Percentiles rank a stretch among this genome's conserved stretches.
These are phyloP conservation scores for Sepioteuthis lessoniana DNA, from an alignment of 2,888 invertebrate genomes.

Conservation along the genomic window DNA sequence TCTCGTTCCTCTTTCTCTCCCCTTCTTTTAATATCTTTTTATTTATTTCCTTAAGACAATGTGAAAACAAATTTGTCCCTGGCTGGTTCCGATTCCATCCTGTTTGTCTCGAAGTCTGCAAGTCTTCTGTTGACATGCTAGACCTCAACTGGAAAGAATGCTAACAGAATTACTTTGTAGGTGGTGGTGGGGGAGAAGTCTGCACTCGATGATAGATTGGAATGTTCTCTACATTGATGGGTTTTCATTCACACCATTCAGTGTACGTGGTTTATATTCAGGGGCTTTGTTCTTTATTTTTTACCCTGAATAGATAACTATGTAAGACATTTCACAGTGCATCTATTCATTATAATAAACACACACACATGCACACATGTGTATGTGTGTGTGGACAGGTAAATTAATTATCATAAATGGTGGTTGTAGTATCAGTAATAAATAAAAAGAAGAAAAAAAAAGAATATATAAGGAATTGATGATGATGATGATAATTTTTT, in stretches of 20 bases:
- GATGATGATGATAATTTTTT: too few species aligned
- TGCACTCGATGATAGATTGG: not conserved
- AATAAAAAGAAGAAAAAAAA: too few species aligned
- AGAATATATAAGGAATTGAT: too few species aligned
- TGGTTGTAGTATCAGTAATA: too few species aligned
- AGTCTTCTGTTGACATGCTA: not conserved
- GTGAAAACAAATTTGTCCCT: slow-evolving; percentile 2
- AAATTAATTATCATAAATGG: too few species aligned
- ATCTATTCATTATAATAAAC: too few species aligned
- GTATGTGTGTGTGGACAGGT: too few species aligned
- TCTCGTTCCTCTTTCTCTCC: too few species aligned
- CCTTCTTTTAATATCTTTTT: not conserved
- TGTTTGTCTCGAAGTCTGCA: not conserved
- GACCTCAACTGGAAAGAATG: not conserved
- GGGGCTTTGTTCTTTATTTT: too few species aligned
- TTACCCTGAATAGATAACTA: too few species aligned
- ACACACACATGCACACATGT: too few species aligned
- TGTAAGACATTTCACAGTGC: too few species aligned
- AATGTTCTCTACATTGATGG: not conserved
- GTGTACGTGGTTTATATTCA: not conserved
- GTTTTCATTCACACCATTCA: not conserved
- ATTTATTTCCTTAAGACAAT: slow-evolving; percentile 17
- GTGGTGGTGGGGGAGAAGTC: not conserved
- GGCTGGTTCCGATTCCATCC: slow-evolving; percentile 2
- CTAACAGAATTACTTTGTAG: not conserved